A percentile compares a stretch with the other conserved stretches of the same genome.
These are phyloP conservation scores for Macroteleia sp. DNA, from an alignment of 2,888 invertebrate genomes.

Conservation along the genomic window DNA sequence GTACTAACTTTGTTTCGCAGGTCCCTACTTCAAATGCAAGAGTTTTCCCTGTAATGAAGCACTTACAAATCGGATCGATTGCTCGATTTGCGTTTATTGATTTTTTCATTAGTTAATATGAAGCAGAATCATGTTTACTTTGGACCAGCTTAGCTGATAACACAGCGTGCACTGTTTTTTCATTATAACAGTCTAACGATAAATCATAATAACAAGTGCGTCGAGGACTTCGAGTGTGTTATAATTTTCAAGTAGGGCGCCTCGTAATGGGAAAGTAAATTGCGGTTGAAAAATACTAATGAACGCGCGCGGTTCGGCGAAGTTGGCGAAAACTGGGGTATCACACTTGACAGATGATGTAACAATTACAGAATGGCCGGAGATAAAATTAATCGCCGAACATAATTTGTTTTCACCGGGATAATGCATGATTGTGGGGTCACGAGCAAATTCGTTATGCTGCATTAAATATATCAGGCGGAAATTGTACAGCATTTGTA, in stretches of 20 bases:
- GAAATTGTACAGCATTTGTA: slow-evolving; percentile 17
- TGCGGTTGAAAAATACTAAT: slow-evolving; percentile 28
- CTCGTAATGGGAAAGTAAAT: slow-evolving; percentile 30
- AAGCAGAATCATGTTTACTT: too few relatives aligned
- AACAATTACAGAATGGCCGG: slow-evolving; percentile 44
- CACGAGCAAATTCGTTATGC: slow-evolving; percentile 30
- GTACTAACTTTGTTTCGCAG: too few relatives aligned
- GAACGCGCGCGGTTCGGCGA: slow-evolving; percentile 7
- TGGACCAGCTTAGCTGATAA: not conserved
- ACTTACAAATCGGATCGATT: too few relatives aligned
- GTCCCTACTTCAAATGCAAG: too few relatives aligned
- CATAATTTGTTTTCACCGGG: slow-evolving; percentile 44
- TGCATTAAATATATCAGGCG: slow-evolving; percentile 22
- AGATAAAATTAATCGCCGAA: slow-evolving; percentile 56
- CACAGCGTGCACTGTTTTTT: slow-evolving; percentile 14
- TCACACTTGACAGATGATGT: slow-evolving; percentile 50
- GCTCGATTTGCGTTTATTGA: too few relatives aligned
- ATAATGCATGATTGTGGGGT: slow-evolving; percentile 46
- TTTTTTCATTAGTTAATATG: too few relatives aligned
- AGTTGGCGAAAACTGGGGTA: slow-evolving; percentile 42
- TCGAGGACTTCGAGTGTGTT: slow-evolving; percentile 14
- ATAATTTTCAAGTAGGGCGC: slow-evolving; percentile 31
- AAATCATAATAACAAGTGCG: slow-evolving; percentile 15
- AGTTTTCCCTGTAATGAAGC: too few relatives aligned
- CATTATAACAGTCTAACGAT: slow-evolving; percentile 12